A percentile compares a stretch with the other conserved stretches of the same genome.
These are phyloP conservation scores for Dynastes tityus DNA, from an alignment of 2,888 invertebrate genomes.

Conservation along the genomic window DNA sequence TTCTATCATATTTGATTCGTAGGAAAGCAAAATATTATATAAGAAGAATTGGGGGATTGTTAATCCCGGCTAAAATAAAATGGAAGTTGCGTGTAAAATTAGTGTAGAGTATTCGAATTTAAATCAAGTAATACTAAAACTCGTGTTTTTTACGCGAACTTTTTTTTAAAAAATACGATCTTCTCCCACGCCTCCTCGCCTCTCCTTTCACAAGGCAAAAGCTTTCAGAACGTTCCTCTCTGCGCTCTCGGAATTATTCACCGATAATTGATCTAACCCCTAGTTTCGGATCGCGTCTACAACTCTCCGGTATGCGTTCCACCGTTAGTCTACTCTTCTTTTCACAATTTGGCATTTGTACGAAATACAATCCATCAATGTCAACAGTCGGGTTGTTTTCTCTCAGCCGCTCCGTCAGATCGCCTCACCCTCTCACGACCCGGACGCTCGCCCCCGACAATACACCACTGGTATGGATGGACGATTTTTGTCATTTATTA, in stretches of 20 bases:
- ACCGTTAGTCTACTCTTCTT: constrained; percentile 70
- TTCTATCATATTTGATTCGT: too few relatives aligned
- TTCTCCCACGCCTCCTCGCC: constrained; percentile 20
- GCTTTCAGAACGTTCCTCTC: constrained; percentile 43
- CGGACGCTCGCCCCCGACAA: constrained; percentile 66
- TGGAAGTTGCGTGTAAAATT: neutral
- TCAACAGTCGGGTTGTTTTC: constrained; percentile 72
- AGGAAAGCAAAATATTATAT: too few relatives aligned
- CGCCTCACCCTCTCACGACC: constrained; percentile 61
- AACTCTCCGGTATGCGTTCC: constrained; percentile 66
- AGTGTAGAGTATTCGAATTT: neutral
- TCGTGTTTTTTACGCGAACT: neutral
- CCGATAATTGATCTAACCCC: constrained; percentile 68
- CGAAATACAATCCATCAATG: constrained; percentile 73
- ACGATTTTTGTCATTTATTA: constrained; percentile 72
- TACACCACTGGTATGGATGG: constrained; percentile 71
- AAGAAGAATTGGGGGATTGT: too few relatives aligned
- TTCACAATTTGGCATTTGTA: constrained; percentile 73
- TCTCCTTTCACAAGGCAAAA: constrained; percentile 36
- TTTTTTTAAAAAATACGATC: constrained; percentile 25
- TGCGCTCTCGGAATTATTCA: constrained; percentile 50
- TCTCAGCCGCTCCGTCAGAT: constrained; percentile 64
- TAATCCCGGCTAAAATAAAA: too few relatives aligned
- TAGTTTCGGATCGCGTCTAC: constrained; percentile 65
- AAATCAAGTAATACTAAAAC: constrained; percentile 8